phyloP scores from a whole-genome alignment of 2,797 vertebrate species.

The Myiotriccus ornatus region DNA sequence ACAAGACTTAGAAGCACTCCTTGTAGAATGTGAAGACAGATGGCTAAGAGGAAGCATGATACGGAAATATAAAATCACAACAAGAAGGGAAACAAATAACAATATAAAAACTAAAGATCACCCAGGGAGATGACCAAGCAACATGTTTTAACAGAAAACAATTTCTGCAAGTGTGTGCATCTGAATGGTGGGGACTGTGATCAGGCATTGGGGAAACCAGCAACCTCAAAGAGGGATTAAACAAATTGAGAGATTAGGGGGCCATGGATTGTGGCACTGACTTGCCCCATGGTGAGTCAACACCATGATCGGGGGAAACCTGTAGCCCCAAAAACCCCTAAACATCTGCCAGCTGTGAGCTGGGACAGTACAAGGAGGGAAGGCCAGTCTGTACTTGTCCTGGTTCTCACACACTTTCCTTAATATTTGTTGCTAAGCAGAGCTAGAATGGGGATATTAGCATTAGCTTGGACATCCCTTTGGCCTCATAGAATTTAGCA shows the following conservation, averaged over 20 bases:
- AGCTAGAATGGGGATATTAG: neutral
- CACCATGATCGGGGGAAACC: neutral
- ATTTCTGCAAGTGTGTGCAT: neutral
- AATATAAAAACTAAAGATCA: neutral
- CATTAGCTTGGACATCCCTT: neutral
- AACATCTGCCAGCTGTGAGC: neutral
- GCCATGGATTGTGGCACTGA: neutral
- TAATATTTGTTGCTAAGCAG: neutral
- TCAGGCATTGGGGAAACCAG: neutral
- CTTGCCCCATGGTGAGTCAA: neutral
- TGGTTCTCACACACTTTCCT: neutral
- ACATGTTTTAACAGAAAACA: neutral
- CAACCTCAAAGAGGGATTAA: neutral
- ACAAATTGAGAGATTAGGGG: neutral
- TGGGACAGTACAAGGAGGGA: neutral
- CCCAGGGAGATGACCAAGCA: neutral
- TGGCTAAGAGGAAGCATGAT: neutral
- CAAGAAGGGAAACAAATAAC: neutral
- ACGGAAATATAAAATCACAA: neutral
- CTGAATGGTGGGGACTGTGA: neutral
- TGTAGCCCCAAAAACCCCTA: neutral
- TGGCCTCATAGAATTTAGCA: neutral
- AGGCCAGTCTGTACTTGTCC: slow-evolving; percentile 4
- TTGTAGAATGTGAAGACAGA: neutral
- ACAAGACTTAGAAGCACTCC: neutral